Percentiles rank a stretch among this genome's conserved stretches.
phyloP scores from a whole-genome alignment of 2,888 invertebrate genomes.

The Ormia ochracea region DNA sequence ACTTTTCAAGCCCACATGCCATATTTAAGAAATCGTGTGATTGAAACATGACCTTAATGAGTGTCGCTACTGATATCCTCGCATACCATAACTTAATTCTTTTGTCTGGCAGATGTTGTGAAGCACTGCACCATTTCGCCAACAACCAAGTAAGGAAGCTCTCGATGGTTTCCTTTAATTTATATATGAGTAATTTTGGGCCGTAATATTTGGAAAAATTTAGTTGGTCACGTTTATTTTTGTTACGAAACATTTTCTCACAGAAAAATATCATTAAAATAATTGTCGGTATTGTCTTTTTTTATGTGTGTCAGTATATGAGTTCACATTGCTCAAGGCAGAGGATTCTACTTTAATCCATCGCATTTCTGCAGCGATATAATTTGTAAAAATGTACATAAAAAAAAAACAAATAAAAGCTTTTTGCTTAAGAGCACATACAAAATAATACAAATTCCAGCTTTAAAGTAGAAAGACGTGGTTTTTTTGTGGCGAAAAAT shows the following conservation, averaged over 20 bases:
- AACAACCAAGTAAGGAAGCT: no score
- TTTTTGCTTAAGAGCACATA: not conserved
- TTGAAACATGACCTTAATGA: no score
- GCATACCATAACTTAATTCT: no score
- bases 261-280: conserved; percentile 11
- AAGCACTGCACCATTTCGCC: no score
- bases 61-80: no score
- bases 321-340: not conserved
- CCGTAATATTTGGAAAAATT: not conserved
- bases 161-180: not conserved
- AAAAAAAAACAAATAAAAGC: not conserved
- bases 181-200: no score
- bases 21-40: no score
- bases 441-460: not conserved
- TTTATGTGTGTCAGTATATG: not conserved
- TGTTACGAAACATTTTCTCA: not conserved
- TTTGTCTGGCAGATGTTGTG: no score
- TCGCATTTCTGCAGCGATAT: not conserved
- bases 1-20: no score
- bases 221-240: not conserved
- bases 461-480: not conserved
- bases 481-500: not conserved
- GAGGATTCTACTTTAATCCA: not conserved
- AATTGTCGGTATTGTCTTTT: not conserved
- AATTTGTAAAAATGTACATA: not conserved